Evolutionary conservation across 1,140 invertebrate species (phyloP), one percentile per base, ranked within the genome.

Genomic region (Drosophila sturtevanti): DNA sequence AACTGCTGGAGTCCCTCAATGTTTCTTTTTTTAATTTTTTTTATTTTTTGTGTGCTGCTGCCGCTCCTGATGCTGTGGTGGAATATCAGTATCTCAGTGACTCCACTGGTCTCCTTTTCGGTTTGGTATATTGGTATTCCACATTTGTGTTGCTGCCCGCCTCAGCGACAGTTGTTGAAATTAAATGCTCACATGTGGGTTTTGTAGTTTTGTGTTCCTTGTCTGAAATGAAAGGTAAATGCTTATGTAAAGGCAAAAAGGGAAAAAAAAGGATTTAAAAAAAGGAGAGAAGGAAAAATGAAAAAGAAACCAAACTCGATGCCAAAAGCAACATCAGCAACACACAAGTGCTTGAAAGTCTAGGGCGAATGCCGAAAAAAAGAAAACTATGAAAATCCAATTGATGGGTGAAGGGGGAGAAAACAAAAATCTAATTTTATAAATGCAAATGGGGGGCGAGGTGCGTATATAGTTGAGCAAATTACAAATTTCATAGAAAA

Each of bases 111-210:
- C 55, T 65, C 51, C 21, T 60, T 61, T 51, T 69, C 16, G 52
- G 72, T 35, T 51, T 38, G 51, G 63, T 78, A 60, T 85, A 76
- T 76, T 85, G 84, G 84, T 73, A 81, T 89, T 89, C 72, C 75
- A 61, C 68, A 72, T 34, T 72, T 67, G 52, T 70, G 70, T 41
- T 72, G 60, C 35, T 68, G 54, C 38, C 71, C 64, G 79, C 63
- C 68, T 52, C 77, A 71, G 81, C 86, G 86, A 90, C 85, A 89
- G 85, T 89, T 89, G 85, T 89, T 89, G 86, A 89, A 89, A 89
- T 89, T 89, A 90, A 89, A 89, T 89, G 85, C 85, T 89, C 85
- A 89, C 85, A 89, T 89, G 85, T 90, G 85, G 86, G 86, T 80
- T 89, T 89, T 90, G 77, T 76, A 48, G 41, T 48, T 31, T 31